These are phyloP conservation scores for Penaeus vannamei DNA, from an alignment of 1,140 invertebrate genomes.

Conservation along the genomic window DNA sequence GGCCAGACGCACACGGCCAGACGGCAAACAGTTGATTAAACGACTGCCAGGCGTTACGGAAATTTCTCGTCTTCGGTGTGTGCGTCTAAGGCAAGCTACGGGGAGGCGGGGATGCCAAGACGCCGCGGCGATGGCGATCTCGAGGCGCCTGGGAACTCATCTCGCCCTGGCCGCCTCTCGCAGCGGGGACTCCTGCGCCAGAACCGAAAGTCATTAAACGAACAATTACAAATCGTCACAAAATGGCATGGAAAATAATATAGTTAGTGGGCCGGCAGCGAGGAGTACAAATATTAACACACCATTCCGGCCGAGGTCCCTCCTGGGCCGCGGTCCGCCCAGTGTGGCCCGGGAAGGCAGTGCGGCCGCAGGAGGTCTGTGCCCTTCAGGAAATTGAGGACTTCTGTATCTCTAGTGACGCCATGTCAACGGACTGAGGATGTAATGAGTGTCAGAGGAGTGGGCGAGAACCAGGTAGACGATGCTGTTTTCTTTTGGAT, in stretches of 20 bases:
- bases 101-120: too few relatives aligned
- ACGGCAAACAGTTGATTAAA: slow-evolving; percentile 56
- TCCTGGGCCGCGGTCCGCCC: slow-evolving; percentile 17
- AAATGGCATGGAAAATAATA: slow-evolving; percentile 45
- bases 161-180: background rate
- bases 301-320: slow-evolving; percentile 53
- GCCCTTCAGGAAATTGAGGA: too few relatives aligned
- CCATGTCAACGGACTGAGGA: too few relatives aligned
- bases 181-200: too few relatives aligned
- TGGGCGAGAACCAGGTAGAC: too few relatives aligned
- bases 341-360: slow-evolving; percentile 36
- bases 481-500: too few relatives aligned
- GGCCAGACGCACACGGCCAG: slow-evolving; percentile 49
- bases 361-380: background rate
- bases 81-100: too few relatives aligned
- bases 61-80: slow-evolving; percentile 8
- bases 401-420: too few relatives aligned
- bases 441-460: too few relatives aligned
- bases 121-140: background rate
- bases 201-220: background rate
- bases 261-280: slow-evolving; percentile 1
- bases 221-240: slow-evolving; percentile 23
- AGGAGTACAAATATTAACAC: slow-evolving; percentile 63
- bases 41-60: slow-evolving; percentile 38
- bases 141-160: background rate